These are phyloP conservation scores for Catajapyx aquilonaris DNA, from an alignment of 1,140 invertebrate species.

Conservation along the genomic window DNA sequence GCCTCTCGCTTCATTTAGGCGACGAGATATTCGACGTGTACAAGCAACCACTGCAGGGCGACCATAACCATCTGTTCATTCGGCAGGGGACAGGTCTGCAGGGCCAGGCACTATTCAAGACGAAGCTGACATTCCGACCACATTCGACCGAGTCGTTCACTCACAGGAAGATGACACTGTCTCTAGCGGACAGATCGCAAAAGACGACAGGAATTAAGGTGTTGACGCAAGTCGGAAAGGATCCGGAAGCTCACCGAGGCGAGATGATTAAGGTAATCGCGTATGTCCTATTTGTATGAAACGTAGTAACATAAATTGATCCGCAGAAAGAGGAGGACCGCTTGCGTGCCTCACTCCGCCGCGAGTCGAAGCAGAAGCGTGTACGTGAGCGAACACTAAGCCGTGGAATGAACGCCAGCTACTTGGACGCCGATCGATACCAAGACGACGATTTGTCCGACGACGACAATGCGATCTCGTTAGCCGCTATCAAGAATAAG, in stretches of 20 bases:
- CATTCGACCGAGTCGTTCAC: conserved; percentile 97
- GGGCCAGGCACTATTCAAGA: conserved; percentile 89
- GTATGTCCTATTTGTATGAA: no score
- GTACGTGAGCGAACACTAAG: conserved; percentile 33
- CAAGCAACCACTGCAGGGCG: conserved; percentile 69
- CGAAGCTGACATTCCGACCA: conserved; percentile 89
- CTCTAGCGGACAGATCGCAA: conserved; percentile 85
- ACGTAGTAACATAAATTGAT: not conserved
- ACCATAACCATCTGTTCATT: conserved; percentile 88
- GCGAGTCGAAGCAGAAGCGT: conserved; percentile 37
- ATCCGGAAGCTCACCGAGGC: conserved; percentile 77
- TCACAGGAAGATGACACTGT: conserved; percentile 96
- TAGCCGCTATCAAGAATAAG: conserved; percentile 86
- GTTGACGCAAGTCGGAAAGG: conserved; percentile 74
- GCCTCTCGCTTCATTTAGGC: conserved; percentile 90
- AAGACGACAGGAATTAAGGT: conserved; percentile 95
- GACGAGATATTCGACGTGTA: conserved; percentile 96
- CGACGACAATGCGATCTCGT: conserved; percentile 72
- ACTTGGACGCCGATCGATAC: conserved; percentile 32
- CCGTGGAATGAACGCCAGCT: conserved; percentile 32
- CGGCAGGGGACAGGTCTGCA: conserved; percentile 93
- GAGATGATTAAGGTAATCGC: conserved; percentile 78
- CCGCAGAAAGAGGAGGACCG: conserved; percentile 83
- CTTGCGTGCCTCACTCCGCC: conserved; percentile 59
- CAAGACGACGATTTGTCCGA: conserved; percentile 69